Evolutionary conservation across 2,797 vertebrate genomes (phyloP).

Genomic region (Helarctos malayanus): DNA sequence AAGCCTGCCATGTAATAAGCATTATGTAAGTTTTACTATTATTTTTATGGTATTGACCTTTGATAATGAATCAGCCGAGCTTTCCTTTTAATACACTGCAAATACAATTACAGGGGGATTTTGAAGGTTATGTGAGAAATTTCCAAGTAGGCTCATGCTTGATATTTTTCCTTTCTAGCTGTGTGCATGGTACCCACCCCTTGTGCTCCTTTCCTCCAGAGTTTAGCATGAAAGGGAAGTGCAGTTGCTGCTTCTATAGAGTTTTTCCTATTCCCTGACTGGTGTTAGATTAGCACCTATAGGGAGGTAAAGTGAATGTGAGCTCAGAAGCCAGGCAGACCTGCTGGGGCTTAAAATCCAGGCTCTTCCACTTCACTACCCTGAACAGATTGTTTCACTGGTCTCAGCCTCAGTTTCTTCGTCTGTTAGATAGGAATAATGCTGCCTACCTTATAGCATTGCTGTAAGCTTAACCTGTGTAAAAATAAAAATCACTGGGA

Average conservation of each 20-base stretch:
- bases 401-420: not conserved
- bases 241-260: not conserved
- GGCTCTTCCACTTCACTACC: not conserved
- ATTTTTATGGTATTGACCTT: not conserved
- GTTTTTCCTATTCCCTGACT: not conserved
- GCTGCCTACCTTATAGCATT: not conserved
- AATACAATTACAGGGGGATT: not conserved
- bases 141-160: not conserved
- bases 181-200: not conserved
- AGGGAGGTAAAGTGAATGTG: not conserved
- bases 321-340: not conserved
- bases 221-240: not conserved
- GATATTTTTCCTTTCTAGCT: not conserved
- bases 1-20: not conserved
- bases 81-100: not conserved
- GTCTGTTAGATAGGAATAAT: slow-evolving; percentile 43
- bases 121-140: not conserved
- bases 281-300: not conserved
- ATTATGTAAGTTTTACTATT: not conserved
- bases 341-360: not conserved
- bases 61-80: not conserved
- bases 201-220: not conserved
- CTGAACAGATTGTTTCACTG: not conserved
- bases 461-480: not conserved
- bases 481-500: not conserved